These are phyloP conservation scores for Lysandra coridon DNA, from an alignment of 2,888 invertebrate genomes.

Conservation along the genomic window DNA sequence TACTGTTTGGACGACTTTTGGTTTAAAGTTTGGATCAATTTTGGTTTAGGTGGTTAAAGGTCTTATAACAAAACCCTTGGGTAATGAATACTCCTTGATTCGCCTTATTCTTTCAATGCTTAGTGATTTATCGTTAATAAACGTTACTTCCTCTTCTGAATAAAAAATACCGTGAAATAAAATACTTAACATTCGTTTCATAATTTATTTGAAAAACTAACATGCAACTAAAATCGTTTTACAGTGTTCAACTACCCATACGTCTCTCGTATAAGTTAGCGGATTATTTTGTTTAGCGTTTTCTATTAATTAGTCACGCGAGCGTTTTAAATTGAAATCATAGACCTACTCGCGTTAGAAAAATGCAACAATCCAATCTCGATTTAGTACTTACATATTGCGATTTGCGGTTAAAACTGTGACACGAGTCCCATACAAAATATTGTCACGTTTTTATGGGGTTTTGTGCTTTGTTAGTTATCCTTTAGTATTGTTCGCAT, in stretches of 20 bases:
- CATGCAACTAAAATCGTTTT: slow-evolving; percentile 17
- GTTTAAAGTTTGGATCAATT: no score
- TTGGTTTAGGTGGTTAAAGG: background rate
- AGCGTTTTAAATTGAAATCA: slow-evolving; percentile 7
- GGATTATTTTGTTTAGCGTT: slow-evolving; percentile 17
- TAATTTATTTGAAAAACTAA: slow-evolving; percentile 16
- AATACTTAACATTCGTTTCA: background rate
- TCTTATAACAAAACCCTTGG: background rate
- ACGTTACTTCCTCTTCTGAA: background rate
- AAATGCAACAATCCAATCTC: background rate
- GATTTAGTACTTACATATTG: background rate
- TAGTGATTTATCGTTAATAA: background rate
- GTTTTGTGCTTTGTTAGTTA: background rate
- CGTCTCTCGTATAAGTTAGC: slow-evolving; percentile 7
- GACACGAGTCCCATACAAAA: background rate
- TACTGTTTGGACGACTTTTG: background rate
- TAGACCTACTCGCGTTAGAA: background rate
- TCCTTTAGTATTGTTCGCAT: background rate
- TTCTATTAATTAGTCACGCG: slow-evolving; percentile 19
- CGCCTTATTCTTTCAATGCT: background rate
- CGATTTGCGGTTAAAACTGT: background rate
- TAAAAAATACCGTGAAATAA: background rate
- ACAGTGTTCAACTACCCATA: slow-evolving; percentile 16
- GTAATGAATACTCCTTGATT: background rate
- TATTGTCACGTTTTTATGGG: background rate